phyloP scores from a whole-genome alignment of 1,140 invertebrate genomes.

The Pogonognathellus flavescens region DNA sequence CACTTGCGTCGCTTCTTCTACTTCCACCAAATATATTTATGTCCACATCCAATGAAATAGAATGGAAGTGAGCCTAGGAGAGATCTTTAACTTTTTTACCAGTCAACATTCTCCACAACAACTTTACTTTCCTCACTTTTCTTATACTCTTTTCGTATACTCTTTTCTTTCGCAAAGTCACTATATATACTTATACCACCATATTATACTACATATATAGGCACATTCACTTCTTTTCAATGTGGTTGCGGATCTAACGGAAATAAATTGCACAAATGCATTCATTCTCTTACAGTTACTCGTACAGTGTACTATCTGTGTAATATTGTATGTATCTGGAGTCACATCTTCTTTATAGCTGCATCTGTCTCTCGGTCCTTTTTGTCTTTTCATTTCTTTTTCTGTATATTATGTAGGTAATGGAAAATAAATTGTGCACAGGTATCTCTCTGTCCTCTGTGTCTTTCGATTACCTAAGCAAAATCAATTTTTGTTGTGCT shows the following conservation, averaged over 20 bases:
- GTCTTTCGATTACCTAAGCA: no score
- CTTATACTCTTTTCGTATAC: neutral
- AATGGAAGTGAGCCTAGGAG: slow-evolving; percentile 45
- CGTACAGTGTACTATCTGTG: no score
- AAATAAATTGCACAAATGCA: slow-evolving; percentile 40
- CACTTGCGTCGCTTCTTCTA: slow-evolving; percentile 25
- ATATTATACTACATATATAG: no score
- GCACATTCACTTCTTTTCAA: slow-evolving; percentile 35
- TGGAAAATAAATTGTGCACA: no score
- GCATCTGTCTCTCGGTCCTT: neutral
- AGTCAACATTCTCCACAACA: slow-evolving; percentile 46
- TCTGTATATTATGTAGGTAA: no score
- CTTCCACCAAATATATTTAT: slow-evolving; percentile 37
- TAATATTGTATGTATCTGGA: neutral
- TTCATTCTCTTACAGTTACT: neutral
- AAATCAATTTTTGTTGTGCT: no score
- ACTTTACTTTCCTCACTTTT: slow-evolving; percentile 27
- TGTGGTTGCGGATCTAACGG: slow-evolving; percentile 36
- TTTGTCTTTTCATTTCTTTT: no score
- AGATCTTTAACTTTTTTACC: slow-evolving; percentile 50
- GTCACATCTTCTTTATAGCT: neutral
- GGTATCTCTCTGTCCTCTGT: no score
- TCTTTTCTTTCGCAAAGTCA: no score
- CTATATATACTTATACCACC: neutral
- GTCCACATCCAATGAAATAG: slow-evolving; percentile 35